Conservation (phyloP, 2,888 invertebrate genomes). For the Philereme transversata region DNA sequence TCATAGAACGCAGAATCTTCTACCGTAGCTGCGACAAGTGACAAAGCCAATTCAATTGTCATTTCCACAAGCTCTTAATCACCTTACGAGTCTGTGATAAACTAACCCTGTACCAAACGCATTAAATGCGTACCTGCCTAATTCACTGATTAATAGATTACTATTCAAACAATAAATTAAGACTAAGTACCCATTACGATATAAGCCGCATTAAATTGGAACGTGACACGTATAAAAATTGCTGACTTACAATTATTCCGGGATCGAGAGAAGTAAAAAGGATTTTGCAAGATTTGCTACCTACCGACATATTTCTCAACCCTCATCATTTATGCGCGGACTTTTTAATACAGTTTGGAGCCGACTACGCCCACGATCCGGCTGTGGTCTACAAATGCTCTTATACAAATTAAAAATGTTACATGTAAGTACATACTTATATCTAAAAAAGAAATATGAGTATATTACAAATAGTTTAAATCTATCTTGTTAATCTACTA, state of each 20-base stretch:
- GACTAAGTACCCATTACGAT: conserved; percentile 26
- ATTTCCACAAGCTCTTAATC: conserved; percentile 68
- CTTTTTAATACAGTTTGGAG: too few relatives aligned
- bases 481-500: too few relatives aligned
- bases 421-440: too few relatives aligned
- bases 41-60: conserved; percentile 71
- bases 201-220: conserved; percentile 24
- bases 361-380: too few relatives aligned
- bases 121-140: conserved; percentile 28
- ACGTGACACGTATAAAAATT: conserved; percentile 33
- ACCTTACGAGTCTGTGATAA: conserved; percentile 64
- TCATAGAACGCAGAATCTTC: neutral
- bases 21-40: conserved; percentile 9
- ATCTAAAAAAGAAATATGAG: too few relatives aligned
- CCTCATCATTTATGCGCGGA: conserved; percentile 17
- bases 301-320: conserved; percentile 22
- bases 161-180: conserved; percentile 32
- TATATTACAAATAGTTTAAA: too few relatives aligned
- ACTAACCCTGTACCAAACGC: conserved; percentile 47
- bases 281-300: conserved; percentile 28
- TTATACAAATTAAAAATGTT: too few relatives aligned
- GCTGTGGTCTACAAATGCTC: too few relatives aligned
- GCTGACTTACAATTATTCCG: conserved; percentile 29
- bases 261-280: conserved; percentile 32
- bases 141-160: conserved; percentile 20